Percentiles rank a stretch among this genome's conserved stretches.
Evolutionary conservation across 2,113 vertebrate species (phyloP).

Genomic region (Datnioides undecimradiatus): DNA sequence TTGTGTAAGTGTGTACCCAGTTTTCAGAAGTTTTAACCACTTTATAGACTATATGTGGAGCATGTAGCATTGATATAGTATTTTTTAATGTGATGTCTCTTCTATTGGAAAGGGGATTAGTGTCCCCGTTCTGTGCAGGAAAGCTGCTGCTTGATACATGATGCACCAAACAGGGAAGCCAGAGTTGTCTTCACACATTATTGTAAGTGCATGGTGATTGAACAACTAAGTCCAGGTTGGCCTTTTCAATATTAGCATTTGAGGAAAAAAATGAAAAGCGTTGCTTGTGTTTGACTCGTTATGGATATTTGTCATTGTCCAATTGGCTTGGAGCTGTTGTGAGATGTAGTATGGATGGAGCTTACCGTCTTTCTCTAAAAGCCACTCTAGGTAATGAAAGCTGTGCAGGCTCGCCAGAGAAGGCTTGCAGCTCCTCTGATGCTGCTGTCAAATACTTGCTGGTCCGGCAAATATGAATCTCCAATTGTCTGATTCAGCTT

Average conservation of each 20-base stretch:
- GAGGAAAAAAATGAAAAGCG: conserved; percentile 10
- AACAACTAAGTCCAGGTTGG: conserved; percentile 39
- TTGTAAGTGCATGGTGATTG: conserved; percentile 34
- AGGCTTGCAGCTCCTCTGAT: conserved; percentile 65
- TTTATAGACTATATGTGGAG: conserved; percentile 52
- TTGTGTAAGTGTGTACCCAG: background rate
- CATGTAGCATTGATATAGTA: too few species aligned
- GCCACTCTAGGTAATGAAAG: conserved; percentile 84
- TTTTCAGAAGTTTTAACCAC: conserved; percentile 46
- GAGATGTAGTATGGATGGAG: conserved; percentile 53
- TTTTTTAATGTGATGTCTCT: conserved; percentile 16
- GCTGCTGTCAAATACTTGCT: conserved; percentile 83
- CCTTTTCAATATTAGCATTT: conserved; percentile 43
- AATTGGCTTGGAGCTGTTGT: conserved; percentile 55
- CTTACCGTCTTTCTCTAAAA: conserved; percentile 67
- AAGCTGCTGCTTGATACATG: conserved; percentile 37
- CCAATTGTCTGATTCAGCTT: conserved; percentile 79
- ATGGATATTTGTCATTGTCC: conserved; percentile 62
- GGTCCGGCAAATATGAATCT: conserved; percentile 82
- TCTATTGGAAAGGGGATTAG: conserved; percentile 48
- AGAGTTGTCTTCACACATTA: conserved; percentile 32
- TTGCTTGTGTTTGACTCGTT: conserved; percentile 38
- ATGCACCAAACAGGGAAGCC: conserved; percentile 26
- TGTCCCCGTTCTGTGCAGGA: conserved; percentile 34
- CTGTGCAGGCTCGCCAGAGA: conserved; percentile 71